Evolutionary conservation across 2,888 invertebrate genomes (phyloP), one percentile per base, ranked within the genome.

Genomic region (Hipparchia sbordonii): DNA sequence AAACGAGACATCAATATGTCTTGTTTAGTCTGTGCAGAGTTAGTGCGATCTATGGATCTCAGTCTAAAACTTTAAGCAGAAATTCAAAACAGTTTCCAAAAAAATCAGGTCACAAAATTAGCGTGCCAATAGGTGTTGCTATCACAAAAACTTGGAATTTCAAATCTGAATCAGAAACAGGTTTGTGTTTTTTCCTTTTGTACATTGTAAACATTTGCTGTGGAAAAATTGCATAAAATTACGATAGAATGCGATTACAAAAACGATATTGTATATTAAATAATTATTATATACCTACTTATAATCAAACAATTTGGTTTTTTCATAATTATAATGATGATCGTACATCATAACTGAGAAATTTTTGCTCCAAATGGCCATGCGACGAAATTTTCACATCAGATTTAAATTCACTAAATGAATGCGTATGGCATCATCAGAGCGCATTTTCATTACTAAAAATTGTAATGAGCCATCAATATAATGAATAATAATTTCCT

Each of bases 71-170:
- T 12, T 1, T 10, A 12, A 23, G 52, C 52, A 54, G 54, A 52
- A 54, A 52, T n/a, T 5, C 33, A 46, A 67, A 57, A 9, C 1
- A 46, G 7, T 23, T 57, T 5, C 46, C 6, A 59, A 59, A 61
- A 57, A 57, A 69, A 60, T 13, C 69, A 69, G 69, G 69, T 61
- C 69, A 61, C 7, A n/a, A 52, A 13, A 66, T n/a, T 45, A 66
- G 54, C 33, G 39, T n/a, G 39, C 54, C 12, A 67, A 6, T 13
- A 67, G 45, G 56, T 12, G 12, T 59, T 59, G 23, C 9, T 57
- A 57, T 54, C 56, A 67, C 57, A 57, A 23, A 23, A 23, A 23
- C 23, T 23, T 23, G 23, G 57, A 67, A 57, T 46, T 59, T 48
- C 48, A 48, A 67, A 48, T 67, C 59, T 59, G 67, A 23, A 48